These are phyloP conservation scores for Melanargia galathea DNA, from an alignment of 2,888 invertebrate species.

Conservation along the genomic window DNA sequence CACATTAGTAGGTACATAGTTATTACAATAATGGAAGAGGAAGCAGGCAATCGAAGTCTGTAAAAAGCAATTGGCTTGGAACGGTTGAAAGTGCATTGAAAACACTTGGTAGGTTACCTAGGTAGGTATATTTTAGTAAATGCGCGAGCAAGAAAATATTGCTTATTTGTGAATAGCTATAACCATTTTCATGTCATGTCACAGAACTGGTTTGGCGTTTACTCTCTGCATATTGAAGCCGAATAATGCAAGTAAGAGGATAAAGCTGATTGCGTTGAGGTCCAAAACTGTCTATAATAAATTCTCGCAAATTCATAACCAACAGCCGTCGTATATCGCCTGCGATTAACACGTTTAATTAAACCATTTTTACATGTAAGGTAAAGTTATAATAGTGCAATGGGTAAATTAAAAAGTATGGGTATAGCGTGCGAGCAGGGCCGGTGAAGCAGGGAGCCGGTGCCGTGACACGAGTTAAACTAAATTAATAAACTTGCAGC, in stretches of 20 bases:
- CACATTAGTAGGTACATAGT: too few relatives aligned
- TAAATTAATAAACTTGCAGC: slow-evolving; percentile 82
- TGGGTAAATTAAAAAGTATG: slow-evolving; percentile 64
- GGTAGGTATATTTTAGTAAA: too few relatives aligned
- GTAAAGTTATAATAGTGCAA: slow-evolving; percentile 48
- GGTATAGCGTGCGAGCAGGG: slow-evolving; percentile 52
- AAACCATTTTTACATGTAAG: slow-evolving; percentile 38
- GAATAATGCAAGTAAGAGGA: not conserved
- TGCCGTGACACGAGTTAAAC: slow-evolving; percentile 78
- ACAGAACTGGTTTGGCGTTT: not conserved
- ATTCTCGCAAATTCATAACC: slow-evolving; percentile 1
- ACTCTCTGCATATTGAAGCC: not conserved
- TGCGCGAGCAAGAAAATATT: not conserved
- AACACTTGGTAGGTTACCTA: too few relatives aligned
- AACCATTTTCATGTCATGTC: slow-evolving; percentile 1
- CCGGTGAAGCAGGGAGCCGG: slow-evolving; percentile 49
- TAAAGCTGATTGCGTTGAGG: not conserved
- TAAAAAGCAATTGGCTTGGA: too few relatives aligned
- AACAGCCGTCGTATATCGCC: slow-evolving; percentile 2
- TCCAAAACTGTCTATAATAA: not conserved
- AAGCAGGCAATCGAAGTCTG: too few relatives aligned
- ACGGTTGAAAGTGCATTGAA: too few relatives aligned
- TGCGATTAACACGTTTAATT: slow-evolving; percentile 42
- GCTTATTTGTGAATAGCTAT: not conserved
- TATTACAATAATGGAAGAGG: too few relatives aligned